phyloP scores from a whole-genome alignment of 2,113 vertebrate genomes.

The Empidonax traillii region DNA sequence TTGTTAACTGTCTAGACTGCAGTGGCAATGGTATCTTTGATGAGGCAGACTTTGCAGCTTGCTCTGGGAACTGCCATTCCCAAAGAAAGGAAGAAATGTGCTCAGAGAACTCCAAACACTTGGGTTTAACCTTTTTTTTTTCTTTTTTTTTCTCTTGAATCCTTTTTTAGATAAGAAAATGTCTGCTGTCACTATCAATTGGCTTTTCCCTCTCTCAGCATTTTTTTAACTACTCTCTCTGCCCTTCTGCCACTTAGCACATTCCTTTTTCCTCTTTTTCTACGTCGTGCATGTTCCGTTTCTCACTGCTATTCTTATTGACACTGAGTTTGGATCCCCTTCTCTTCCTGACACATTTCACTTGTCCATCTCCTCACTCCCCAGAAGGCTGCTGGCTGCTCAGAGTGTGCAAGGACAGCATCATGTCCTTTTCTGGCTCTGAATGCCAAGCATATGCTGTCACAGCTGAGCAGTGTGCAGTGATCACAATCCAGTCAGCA shows the following conservation, averaged over 20 bases:
- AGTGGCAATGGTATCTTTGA: background rate
- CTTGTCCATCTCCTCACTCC: background rate
- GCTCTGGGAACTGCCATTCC: background rate
- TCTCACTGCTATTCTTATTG: rapidly evolving
- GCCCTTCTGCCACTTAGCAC: background rate
- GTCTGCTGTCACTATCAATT: background rate
- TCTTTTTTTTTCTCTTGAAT: background rate
- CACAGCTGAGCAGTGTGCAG: background rate
- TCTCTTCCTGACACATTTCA: background rate
- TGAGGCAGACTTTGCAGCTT: background rate
- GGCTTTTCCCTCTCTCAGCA: background rate
- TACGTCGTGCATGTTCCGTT: rapidly evolving
- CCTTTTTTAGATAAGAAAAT: background rate
- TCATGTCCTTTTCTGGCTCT: background rate
- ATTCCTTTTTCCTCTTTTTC: background rate
- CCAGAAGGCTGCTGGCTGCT: background rate
- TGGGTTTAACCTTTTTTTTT: background rate
- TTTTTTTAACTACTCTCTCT: background rate
- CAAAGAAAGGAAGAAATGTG: background rate
- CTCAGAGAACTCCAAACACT: background rate
- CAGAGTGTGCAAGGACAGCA: background rate
- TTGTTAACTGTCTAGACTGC: background rate
- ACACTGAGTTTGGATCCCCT: background rate
- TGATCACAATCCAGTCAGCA: background rate
- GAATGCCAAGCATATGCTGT: background rate